Evolutionary conservation across 2,888 invertebrate genomes (phyloP).

Genomic region (Bellardia pandia): DNA sequence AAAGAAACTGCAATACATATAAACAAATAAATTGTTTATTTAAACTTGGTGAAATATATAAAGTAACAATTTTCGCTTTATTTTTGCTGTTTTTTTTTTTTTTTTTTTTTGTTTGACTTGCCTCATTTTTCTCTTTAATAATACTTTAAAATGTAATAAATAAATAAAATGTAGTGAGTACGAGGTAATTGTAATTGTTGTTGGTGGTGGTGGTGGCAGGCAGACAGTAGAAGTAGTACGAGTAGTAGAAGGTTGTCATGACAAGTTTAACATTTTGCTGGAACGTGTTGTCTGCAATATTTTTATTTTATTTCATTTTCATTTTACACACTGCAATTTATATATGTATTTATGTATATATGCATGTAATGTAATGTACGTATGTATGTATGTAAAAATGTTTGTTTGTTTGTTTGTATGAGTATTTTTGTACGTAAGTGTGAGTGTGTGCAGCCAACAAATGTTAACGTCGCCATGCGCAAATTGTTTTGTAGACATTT

Average conservation of each 20-base stretch:
- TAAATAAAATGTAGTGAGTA: slow-evolving; percentile 26
- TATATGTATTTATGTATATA: neutral
- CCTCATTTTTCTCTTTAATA: slow-evolving; percentile 43
- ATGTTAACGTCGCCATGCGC: slow-evolving; percentile 74
- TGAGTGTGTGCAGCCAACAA: slow-evolving; percentile 66
- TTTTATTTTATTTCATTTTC: slow-evolving; percentile 59
- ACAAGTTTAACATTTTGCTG: slow-evolving; percentile 71
- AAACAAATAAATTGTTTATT: slow-evolving; percentile 59
- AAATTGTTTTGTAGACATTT: slow-evolving; percentile 73
- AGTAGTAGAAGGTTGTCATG: slow-evolving; percentile 68
- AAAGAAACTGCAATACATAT: slow-evolving; percentile 29
- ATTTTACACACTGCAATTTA: slow-evolving; percentile 60
- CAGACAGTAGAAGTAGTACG: slow-evolving; percentile 9
- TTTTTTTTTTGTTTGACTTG: slow-evolving; percentile 24
- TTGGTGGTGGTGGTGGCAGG: slow-evolving; percentile 6
- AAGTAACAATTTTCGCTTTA: slow-evolving; percentile 43
- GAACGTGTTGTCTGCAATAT: slow-evolving; percentile 73
- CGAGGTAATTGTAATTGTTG: neutral
- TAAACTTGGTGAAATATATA: slow-evolving; percentile 63
- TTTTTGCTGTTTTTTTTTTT: slow-evolving; percentile 18
- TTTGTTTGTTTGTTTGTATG: slow-evolving; percentile 29
- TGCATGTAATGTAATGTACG: neutral
- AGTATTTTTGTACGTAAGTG: neutral
- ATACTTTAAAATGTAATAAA: slow-evolving; percentile 68
- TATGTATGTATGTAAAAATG: slow-evolving; percentile 36